Percentiles rank a stretch among this genome's conserved stretches.
These are phyloP conservation scores for Burhinus oedicnemus DNA, from an alignment of 2,113 vertebrate genomes.

Conservation along the genomic window DNA sequence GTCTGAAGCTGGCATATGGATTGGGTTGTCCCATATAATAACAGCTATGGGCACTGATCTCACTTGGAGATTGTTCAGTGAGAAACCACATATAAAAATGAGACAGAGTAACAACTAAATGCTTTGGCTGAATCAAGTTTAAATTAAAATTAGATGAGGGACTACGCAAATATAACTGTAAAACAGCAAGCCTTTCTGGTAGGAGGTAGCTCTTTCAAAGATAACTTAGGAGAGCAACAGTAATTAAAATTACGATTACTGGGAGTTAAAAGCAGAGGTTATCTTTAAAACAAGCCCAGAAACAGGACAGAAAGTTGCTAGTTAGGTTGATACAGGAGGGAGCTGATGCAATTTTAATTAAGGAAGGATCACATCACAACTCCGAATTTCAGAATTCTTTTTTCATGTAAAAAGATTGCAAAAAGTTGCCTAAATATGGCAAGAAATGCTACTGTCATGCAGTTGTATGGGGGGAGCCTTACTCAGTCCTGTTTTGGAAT, in stretches of 20 bases:
- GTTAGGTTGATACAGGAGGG: background rate
- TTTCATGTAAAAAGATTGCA: background rate
- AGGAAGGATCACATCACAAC: background rate
- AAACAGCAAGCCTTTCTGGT: background rate
- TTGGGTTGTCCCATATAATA: background rate
- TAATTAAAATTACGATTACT: background rate
- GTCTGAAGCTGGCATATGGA: background rate
- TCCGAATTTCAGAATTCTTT: background rate
- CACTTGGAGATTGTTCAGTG: background rate
- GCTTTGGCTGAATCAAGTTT: background rate
- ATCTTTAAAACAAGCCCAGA: background rate
- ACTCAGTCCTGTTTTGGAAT: background rate
- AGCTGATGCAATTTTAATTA: background rate
- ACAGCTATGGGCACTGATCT: background rate
- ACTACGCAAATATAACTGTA: background rate
- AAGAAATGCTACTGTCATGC: background rate
- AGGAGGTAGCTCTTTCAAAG: background rate
- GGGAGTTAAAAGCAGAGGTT: background rate
- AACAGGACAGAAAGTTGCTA: background rate
- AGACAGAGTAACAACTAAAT: background rate
- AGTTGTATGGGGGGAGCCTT: background rate
- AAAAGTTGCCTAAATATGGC: background rate
- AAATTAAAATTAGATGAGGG: background rate
- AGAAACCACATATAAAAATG: background rate
- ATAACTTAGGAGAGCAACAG: background rate